Base-by-base conservation (phyloP, 2,888 invertebrate species). In the Prosapia bicincta region DNA sequence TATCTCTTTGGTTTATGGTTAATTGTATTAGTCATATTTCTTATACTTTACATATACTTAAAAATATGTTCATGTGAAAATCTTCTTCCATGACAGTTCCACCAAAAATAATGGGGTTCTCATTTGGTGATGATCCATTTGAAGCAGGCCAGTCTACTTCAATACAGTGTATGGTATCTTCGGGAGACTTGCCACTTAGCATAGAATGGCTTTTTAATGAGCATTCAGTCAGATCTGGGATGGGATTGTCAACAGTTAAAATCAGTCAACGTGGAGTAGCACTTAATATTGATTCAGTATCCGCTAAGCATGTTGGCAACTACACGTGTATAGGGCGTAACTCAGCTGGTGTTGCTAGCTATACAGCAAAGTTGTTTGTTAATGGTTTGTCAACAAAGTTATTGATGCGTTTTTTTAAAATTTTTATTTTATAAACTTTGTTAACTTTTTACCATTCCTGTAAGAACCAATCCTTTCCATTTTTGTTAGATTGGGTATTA, bases 241-340 rank as follows among this genome's bases (percentile, higher is more conserved):
- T 88, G 82, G 88, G 87, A 79, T 88, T 89, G 38, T 85, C 87
- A 80, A 86, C 89, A 77, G 86, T 85, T 82, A 87, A 87, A 83
- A 86, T 88, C 81, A 90, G 90, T 80, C 85, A 88, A 82, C 88
- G 90, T 82, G 89, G 89, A 82, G 90, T 89, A 80, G 86, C 38
- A 13, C 15, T 85, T 9, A 82, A 80, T 26, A 83, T 85, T 54
- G 81, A 80, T 20, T 78, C 78, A 25, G 79, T 81, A 6, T 76
- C 79, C 23, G 77, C 74, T 66, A 72, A 79, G 20, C 81, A 83
- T 76, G 82, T 82, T 43, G 86, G 86, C 24, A 83, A 83, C 75
- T 86, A 85, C 80, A 84, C 85, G 20, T 86, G 86, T 78, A 81
- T 82, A 3, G 86, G 83, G 5, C 80, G 80, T 69, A 84, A 84